Percentiles rank a stretch among this genome's conserved stretches.
phyloP scores from a whole-genome alignment of 1,140 invertebrate genomes.

The Centruroides sculpturatus region DNA sequence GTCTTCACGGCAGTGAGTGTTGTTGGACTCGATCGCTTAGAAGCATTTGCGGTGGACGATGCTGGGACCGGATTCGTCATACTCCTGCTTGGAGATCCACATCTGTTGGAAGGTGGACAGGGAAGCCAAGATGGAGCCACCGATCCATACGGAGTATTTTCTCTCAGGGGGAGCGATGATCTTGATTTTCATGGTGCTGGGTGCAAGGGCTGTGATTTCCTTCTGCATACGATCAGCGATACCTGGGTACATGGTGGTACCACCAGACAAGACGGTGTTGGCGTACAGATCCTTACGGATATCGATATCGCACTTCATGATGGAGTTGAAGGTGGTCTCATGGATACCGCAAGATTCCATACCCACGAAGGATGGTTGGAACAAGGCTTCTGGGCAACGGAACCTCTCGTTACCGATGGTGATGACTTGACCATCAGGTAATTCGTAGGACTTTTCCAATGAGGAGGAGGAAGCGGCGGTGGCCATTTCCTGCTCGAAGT shows the following conservation, averaged over 20 bases:
- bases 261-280: conserved; percentile 38
- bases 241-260: conserved; percentile 40
- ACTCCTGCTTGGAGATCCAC: conserved; percentile 36
- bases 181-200: conserved; percentile 32
- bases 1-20: too few species aligned
- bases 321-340: conserved; percentile 66
- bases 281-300: conserved; percentile 34
- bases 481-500: conserved; percentile 43
- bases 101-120: conserved; percentile 41
- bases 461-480: conserved; percentile 30
- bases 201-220: conserved; percentile 31
- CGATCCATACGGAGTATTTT: conserved; percentile 82
- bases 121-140: conserved; percentile 39
- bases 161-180: conserved; percentile 49
- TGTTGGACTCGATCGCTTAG: conserved; percentile 13
- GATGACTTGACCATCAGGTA: conserved; percentile 52
- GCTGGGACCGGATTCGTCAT: conserved; percentile 33
- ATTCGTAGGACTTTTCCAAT: conserved; percentile 31
- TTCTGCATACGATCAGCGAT: conserved; percentile 37
- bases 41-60: conserved; percentile 34
- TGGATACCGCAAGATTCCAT: conserved; percentile 92
- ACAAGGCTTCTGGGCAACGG: conserved; percentile 40
- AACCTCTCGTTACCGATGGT: conserved; percentile 76
- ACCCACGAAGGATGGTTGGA: conserved; percentile 69
- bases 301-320: conserved; percentile 41